These are phyloP conservation scores for Epistrophe grossulariae DNA, from an alignment of 2,888 invertebrate species.

Conservation along the genomic window DNA sequence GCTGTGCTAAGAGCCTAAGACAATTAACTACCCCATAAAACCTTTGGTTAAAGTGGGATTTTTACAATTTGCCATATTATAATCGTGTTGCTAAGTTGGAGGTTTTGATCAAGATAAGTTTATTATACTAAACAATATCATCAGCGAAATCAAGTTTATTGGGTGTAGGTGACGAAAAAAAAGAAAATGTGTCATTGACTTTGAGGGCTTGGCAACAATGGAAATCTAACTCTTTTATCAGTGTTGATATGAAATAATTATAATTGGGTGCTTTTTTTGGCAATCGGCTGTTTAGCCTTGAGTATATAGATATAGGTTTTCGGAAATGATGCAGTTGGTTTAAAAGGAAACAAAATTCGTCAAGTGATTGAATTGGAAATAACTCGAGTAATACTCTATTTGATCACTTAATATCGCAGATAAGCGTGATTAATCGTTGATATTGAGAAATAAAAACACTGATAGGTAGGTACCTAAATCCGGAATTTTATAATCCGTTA, in stretches of 20 bases:
- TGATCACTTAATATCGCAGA: background rate
- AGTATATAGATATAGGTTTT: background rate
- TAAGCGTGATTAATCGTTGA: too few species aligned
- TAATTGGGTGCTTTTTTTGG: background rate
- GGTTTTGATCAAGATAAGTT: slow-evolving; percentile 33
- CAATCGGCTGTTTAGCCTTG: background rate
- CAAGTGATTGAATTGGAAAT: background rate
- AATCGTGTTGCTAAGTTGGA: slow-evolving; percentile 20
- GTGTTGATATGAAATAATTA: background rate
- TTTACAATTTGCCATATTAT: slow-evolving; percentile 2
- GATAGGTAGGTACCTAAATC: too few species aligned
- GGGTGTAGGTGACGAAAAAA: slow-evolving; percentile 38
- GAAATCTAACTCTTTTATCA: background rate
- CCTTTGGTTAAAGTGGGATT: background rate
- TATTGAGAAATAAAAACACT: too few species aligned
- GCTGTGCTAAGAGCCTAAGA: slow-evolving; percentile 1
- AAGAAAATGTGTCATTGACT: slow-evolving; percentile 26
- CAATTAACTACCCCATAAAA: slow-evolving; percentile 14
- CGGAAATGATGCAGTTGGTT: background rate
- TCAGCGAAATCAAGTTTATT: slow-evolving; percentile 9
- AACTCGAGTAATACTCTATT: background rate
- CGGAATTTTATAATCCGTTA: too few species aligned
- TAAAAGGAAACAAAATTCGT: background rate
- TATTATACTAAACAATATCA: slow-evolving; percentile 1
- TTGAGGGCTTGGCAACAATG: slow-evolving; percentile 23